Conservation (phyloP, 2,888 invertebrate species). For the Antitype chi region DNA sequence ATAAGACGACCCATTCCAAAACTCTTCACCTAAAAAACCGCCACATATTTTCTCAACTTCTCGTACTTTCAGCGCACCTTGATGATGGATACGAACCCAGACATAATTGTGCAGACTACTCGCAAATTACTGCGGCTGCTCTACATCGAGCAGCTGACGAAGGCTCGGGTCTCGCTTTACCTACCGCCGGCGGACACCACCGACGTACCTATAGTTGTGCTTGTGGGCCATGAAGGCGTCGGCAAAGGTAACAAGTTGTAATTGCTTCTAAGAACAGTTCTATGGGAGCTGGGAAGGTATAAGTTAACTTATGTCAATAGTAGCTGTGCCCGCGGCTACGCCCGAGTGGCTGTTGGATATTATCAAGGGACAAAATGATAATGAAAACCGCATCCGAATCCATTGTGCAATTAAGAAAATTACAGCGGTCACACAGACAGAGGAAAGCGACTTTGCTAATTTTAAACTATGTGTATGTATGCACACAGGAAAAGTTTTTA, state of each 20-base stretch:
- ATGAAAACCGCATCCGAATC: neutral
- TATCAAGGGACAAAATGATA: neutral
- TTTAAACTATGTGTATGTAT: neutral
- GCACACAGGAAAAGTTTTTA: too few relatives aligned
- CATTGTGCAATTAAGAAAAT: neutral
- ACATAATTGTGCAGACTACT: slow-evolving; percentile 76
- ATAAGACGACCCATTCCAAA: neutral
- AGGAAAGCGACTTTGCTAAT: neutral
- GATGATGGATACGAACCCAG: slow-evolving; percentile 82
- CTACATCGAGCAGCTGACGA: slow-evolving; percentile 83
- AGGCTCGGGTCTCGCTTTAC: slow-evolving; percentile 77
- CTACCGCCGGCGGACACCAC: slow-evolving; percentile 83
- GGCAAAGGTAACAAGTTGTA: slow-evolving; percentile 81
- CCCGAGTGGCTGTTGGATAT: too few relatives aligned
- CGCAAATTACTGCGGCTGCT: slow-evolving; percentile 82
- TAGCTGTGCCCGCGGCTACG: too few relatives aligned
- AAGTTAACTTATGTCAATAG: neutral
- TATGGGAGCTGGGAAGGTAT: neutral
- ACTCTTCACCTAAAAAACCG: neutral
- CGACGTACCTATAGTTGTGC: slow-evolving; percentile 81
- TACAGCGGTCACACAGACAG: neutral
- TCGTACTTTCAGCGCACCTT: slow-evolving; percentile 73
- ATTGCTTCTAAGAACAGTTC: slow-evolving; percentile 22
- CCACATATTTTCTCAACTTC: neutral
- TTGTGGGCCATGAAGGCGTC: slow-evolving; percentile 84